A percentile compares a stretch with the other conserved stretches of the same genome.
These are phyloP conservation scores for Drosophila putrida DNA, from an alignment of 2,888 invertebrate species.

Conservation along the genomic window DNA sequence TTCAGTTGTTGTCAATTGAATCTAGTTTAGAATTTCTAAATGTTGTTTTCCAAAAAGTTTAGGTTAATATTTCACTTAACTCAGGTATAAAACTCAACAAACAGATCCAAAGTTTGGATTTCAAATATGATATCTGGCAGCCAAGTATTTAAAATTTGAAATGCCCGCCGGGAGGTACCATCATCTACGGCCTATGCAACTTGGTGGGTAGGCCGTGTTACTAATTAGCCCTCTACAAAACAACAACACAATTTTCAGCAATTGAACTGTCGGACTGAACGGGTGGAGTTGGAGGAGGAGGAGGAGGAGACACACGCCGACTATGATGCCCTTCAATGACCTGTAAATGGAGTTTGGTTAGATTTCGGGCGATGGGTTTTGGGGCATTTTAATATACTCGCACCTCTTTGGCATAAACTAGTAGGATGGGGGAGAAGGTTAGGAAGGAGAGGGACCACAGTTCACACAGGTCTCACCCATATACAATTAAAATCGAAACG, in stretches of 20 bases:
- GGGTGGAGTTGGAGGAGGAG: not conserved
- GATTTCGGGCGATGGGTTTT: not conserved
- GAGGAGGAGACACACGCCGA: not conserved
- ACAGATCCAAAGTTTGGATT: no score
- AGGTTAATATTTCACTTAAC: no score
- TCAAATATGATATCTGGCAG: not conserved
- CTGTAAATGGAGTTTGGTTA: conserved; percentile 40
- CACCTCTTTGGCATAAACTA: conserved; percentile 49
- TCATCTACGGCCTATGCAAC: not conserved
- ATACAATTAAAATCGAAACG: conserved; percentile 77
- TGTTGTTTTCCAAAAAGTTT: no score
- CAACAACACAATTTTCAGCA: conserved; percentile 14
- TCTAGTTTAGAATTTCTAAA: no score
- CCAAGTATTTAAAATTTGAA: not conserved
- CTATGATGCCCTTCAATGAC: conserved; percentile 60
- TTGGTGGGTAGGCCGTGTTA: not conserved
- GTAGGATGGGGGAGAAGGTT: not conserved
- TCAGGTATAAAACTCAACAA: no score
- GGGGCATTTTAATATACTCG: conserved; percentile 66
- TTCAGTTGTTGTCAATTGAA: no score
- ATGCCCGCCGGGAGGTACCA: conserved; percentile 2
- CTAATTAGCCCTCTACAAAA: conserved; percentile 15
- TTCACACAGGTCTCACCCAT: conserved; percentile 35
- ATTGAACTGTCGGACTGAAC: not conserved
- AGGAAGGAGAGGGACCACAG: not conserved